Percentiles rank a stretch among this genome's conserved stretches.
phyloP scores from a whole-genome alignment of 2,797 vertebrate genomes.

The Aldrovandia affinis region DNA sequence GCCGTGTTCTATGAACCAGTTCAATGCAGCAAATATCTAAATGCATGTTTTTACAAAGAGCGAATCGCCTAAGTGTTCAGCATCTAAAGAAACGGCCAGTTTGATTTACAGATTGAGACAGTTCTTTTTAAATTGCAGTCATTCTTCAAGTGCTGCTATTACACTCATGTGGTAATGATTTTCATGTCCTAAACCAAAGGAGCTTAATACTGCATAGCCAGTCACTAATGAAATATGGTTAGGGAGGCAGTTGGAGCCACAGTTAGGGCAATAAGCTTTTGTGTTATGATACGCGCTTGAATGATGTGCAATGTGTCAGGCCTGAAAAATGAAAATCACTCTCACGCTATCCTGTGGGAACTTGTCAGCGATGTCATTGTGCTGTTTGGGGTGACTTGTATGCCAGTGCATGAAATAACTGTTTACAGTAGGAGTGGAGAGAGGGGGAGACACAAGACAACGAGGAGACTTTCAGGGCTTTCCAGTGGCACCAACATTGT shows the following conservation, averaged over 20 bases:
- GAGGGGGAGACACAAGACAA: constrained; percentile 43
- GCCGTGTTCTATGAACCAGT: neutral
- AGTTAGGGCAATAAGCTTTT: neutral
- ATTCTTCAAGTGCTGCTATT: constrained; percentile 47
- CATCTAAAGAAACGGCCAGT: constrained; percentile 42
- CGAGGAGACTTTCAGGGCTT: constrained; percentile 47
- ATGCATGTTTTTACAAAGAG: constrained; percentile 45
- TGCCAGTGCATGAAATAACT: neutral
- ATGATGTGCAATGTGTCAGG: neutral
- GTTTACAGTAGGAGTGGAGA: constrained; percentile 2
- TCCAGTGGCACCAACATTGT: constrained; percentile 48
- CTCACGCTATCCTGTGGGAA: constrained; percentile 11
- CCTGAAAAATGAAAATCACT: constrained; percentile 1
- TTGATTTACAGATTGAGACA: constrained; percentile 51
- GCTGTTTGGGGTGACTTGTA: neutral
- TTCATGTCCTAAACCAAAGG: constrained; percentile 48
- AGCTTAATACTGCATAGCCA: neutral
- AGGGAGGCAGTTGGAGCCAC: neutral
- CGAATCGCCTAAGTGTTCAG: constrained; percentile 40
- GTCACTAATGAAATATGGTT: neutral
- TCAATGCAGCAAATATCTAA: constrained; percentile 32
- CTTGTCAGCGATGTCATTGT: neutral
- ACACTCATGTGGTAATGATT: constrained; percentile 55
- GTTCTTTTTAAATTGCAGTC: constrained; percentile 39
- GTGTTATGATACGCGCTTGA: neutral